Evolutionary conservation across 2,888 invertebrate genomes (phyloP).

Genomic region (Arge pagana): DNA sequence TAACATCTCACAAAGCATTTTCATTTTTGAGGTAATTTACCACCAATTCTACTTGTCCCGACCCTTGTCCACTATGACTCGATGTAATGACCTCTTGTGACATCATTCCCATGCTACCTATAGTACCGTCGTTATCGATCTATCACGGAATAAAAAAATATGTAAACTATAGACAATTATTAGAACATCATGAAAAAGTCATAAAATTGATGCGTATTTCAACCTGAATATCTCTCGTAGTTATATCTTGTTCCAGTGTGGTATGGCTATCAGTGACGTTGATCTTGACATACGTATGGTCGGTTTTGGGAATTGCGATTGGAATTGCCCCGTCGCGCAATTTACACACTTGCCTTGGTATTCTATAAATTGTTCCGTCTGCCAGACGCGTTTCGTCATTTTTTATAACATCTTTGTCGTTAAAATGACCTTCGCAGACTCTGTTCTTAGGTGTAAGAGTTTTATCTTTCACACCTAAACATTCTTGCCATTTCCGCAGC

Average conservation of each 20-base stretch:
- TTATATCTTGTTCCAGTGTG: too few species aligned
- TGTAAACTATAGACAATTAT: background rate
- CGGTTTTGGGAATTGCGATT: background rate
- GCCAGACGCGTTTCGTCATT: background rate
- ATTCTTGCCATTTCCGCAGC: background rate
- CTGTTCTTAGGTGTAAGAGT: background rate
- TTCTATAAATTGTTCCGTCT: background rate
- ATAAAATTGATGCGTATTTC: background rate
- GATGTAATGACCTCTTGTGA: background rate
- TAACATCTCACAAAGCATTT: background rate
- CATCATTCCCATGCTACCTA: background rate
- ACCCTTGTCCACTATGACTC: too few species aligned
- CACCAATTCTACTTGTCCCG: background rate
- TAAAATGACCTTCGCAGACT: background rate
- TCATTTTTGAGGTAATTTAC: background rate
- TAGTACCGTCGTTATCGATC: background rate
- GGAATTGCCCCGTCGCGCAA: background rate
- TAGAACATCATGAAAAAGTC: background rate
- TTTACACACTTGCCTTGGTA: background rate
- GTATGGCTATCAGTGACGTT: too few species aligned
- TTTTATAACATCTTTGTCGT: background rate
- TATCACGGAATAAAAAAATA: background rate
- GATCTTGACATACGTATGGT: too few species aligned
- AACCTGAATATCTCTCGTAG: too few species aligned
- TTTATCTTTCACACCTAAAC: background rate